These are phyloP conservation scores for Vombatus ursinus DNA, from an alignment of 2,113 vertebrate species.

Conservation along the genomic window DNA sequence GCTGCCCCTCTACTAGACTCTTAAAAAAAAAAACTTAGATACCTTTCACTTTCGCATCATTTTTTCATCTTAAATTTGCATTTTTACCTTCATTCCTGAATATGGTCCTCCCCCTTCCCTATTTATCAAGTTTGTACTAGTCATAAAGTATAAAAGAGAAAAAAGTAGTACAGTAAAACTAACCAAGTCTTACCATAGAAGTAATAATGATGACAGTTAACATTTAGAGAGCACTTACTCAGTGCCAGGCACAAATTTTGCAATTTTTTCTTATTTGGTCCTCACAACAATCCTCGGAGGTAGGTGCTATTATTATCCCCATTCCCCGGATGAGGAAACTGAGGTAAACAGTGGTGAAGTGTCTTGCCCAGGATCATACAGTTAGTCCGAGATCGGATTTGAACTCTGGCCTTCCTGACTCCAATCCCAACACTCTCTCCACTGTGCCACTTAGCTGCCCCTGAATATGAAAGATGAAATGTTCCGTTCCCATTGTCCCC, in stretches of 20 bases:
- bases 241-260: too few species aligned
- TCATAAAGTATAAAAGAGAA: background rate
- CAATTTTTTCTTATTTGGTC: background rate
- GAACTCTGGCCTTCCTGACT: background rate
- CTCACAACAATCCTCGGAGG: background rate
- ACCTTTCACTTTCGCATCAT: background rate
- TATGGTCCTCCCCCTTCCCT: background rate
- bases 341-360: background rate
- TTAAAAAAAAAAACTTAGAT: background rate
- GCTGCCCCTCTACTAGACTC: background rate
- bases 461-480: background rate
- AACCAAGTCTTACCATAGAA: background rate
- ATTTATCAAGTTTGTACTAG: background rate
- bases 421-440: background rate
- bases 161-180: background rate
- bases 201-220: background rate
- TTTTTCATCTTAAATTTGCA: background rate
- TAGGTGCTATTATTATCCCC: background rate
- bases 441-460: background rate
- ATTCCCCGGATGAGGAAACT: background rate
- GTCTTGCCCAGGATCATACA: background rate
- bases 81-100: background rate
- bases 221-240: too few species aligned
- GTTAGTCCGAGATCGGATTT: background rate
- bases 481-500: too few species aligned